phyloP scores from a whole-genome alignment of 2,113 vertebrate species.

The Elachura formosa region DNA sequence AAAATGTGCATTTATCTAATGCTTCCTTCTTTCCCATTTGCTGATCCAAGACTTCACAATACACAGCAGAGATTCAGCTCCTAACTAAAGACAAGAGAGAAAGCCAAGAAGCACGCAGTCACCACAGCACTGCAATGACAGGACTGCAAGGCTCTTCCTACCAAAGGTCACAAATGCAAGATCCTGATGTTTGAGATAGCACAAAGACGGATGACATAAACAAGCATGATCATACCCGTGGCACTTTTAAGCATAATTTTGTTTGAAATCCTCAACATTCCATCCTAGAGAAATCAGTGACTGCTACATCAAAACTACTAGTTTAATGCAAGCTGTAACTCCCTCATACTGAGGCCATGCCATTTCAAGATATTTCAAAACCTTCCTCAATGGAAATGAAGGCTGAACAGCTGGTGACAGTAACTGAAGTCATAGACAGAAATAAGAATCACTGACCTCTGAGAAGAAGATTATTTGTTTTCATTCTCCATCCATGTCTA shows the following conservation, averaged over 20 bases:
- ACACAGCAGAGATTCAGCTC: not conserved
- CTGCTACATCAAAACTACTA: not conserved
- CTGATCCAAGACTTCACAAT: not conserved
- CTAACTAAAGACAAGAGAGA: not conserved
- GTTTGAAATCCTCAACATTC: not conserved
- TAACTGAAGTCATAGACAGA: not conserved
- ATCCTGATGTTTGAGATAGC: not conserved
- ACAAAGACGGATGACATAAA: not conserved
- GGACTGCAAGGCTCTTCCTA: not conserved
- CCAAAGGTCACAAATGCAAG: not conserved
- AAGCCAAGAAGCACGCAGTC: not conserved
- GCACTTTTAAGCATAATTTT: not conserved
- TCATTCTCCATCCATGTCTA: not conserved
- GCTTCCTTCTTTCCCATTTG: not conserved
- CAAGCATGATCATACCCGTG: not conserved
- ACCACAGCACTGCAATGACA: not conserved
- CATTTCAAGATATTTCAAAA: not conserved
- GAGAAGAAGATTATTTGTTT: not conserved
- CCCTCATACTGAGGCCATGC: not conserved
- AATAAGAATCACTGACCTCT: not conserved
- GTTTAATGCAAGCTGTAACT: not conserved
- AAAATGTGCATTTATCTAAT: not conserved
- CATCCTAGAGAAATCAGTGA: not conserved
- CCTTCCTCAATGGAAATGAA: not conserved
- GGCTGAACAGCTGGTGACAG: not conserved